A percentile compares a stretch with the other conserved stretches of the same genome.
These are phyloP conservation scores for Pangasius djambal DNA, from an alignment of 2,797 vertebrate species.

Conservation along the genomic window DNA sequence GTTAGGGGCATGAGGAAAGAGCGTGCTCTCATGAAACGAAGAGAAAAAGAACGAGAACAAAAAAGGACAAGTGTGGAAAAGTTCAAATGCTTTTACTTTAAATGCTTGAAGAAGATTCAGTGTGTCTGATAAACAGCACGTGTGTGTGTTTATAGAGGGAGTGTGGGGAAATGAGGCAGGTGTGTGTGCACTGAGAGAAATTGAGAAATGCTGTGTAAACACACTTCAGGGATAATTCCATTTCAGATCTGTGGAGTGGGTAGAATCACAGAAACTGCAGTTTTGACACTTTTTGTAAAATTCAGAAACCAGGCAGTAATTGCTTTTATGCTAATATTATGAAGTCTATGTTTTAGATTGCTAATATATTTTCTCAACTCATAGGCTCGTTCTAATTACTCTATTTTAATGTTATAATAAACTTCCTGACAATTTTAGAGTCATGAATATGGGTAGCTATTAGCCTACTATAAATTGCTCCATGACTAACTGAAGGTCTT, in stretches of 20 bases:
- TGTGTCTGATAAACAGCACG: conserved; percentile 65
- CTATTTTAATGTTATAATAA: conserved; percentile 9
- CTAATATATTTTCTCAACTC: conserved; percentile 17
- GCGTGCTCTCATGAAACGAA: conserved; percentile 39
- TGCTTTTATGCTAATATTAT: conserved; percentile 20
- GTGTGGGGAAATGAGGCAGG: background rate
- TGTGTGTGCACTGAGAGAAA: conserved; percentile 15
- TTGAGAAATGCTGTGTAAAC: background rate
- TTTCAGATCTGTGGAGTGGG: background rate
- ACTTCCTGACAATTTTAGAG: background rate
- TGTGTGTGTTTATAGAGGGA: background rate
- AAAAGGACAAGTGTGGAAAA: conserved; percentile 66
- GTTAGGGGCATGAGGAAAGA: conserved; percentile 7
- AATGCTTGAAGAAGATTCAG: conserved; percentile 69
- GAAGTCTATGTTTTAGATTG: conserved; percentile 2
- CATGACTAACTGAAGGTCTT: conserved; percentile 6
- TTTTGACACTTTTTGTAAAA: conserved; percentile 7
- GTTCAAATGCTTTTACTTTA: conserved; percentile 69
- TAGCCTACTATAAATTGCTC: background rate
- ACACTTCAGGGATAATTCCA: conserved; percentile 10
- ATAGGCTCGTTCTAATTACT: background rate
- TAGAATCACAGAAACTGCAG: background rate
- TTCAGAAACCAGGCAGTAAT: background rate
- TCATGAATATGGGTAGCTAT: conserved; percentile 4
- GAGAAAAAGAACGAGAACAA: conserved; percentile 51